Conservation (phyloP, 2,113 vertebrate genomes). For the Aphelocoma coerulescens region DNA sequence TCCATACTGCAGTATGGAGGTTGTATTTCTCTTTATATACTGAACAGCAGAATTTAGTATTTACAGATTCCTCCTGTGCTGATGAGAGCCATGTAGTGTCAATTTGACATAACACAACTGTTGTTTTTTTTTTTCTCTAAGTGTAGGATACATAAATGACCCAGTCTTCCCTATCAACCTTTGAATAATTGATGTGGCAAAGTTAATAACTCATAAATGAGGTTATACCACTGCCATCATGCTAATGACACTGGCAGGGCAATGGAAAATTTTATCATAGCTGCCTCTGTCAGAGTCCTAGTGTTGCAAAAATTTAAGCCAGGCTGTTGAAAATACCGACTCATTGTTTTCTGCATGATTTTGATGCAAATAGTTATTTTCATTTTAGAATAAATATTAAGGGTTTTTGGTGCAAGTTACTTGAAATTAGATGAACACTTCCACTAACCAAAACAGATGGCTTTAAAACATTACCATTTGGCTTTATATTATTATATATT, state of each 20-base stretch:
- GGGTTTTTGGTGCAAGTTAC: not conserved
- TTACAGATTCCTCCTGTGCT: not conserved
- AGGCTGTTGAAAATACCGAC: not conserved
- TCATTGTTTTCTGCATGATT: not conserved
- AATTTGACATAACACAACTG: constrained; percentile 13
- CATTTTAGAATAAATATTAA: not conserved
- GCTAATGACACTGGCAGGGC: not conserved
- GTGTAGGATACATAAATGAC: not conserved
- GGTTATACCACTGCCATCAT: not conserved
- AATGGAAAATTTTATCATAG: not conserved
- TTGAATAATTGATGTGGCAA: constrained; percentile 38
- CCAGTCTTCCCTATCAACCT: constrained; percentile 8
- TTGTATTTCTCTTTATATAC: constrained; percentile 2
- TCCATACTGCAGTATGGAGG: not conserved
- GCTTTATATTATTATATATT: not conserved
- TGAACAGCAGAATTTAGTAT: not conserved
- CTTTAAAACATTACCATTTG: not conserved
- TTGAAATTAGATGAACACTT: not conserved
- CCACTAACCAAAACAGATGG: not conserved
- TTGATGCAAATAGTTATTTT: not conserved
- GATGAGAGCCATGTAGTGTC: not conserved
- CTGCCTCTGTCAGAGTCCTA: not conserved
- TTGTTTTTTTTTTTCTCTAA: not conserved
- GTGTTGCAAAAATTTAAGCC: not conserved
- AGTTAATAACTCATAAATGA: constrained; percentile 44